These are phyloP conservation scores for Mastigias papua DNA, from an alignment of 30 jellyfish, hydroid and myxozoan species.

Conservation along the genomic window DNA sequence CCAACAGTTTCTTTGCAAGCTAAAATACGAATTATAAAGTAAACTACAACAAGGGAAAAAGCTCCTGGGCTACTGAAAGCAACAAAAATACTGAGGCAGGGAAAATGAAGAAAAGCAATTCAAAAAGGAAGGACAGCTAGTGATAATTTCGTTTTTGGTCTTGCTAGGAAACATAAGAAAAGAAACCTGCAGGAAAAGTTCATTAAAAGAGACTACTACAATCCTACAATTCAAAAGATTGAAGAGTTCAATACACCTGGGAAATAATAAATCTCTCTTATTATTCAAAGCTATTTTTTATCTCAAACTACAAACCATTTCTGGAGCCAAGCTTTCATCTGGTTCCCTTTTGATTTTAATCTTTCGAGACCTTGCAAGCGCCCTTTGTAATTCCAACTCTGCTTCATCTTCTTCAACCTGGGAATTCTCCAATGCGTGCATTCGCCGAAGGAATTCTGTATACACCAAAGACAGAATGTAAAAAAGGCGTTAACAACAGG, in stretches of 20 bases:
- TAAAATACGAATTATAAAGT: background rate
- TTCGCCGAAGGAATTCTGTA: constrained; percentile 51
- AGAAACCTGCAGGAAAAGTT: too few species aligned
- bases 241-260: background rate
- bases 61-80: too few species aligned
- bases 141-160: too few species aligned
- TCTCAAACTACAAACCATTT: constrained; percentile 7
- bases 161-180: too few species aligned
- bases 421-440: constrained; percentile 59
- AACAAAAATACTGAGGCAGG: too few species aligned
- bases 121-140: too few species aligned
- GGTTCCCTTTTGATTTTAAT: constrained; percentile 79
- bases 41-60: background rate
- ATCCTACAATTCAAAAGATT: too few species aligned
- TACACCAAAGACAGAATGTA: background rate
- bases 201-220: too few species aligned
- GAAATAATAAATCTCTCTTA: background rate
- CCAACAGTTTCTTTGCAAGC: constrained; percentile 32
- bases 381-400: constrained; percentile 92
- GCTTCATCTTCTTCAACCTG: constrained; percentile 98
- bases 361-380: constrained; percentile 92
- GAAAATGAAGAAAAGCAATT: too few species aligned
- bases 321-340: constrained; percentile 63
- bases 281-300: background rate
- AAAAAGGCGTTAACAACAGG: background rate